Evolutionary conservation across 2,888 invertebrate genomes (phyloP).

Genomic region (Drosophila antonietae): DNA sequence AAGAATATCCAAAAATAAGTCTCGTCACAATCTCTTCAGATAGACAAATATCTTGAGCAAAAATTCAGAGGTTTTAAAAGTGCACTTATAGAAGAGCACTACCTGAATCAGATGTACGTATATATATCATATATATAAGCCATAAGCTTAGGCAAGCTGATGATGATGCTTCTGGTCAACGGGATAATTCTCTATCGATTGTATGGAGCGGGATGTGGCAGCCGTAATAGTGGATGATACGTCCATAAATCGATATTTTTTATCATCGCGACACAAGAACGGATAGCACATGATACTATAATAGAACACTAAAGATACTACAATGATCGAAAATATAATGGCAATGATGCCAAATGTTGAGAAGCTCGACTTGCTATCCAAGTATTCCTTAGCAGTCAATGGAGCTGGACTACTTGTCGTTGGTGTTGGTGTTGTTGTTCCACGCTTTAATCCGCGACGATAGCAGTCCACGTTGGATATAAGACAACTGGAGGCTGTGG

Average conservation of each 20-base stretch:
- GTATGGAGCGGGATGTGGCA: slow-evolving; percentile 84
- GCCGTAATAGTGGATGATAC: slow-evolving; percentile 83
- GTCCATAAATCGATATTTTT: slow-evolving; percentile 84
- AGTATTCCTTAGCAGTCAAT: slow-evolving; percentile 81
- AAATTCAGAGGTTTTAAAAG: not conserved
- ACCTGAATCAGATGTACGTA: not conserved
- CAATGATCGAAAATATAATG: slow-evolving; percentile 81
- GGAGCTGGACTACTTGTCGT: slow-evolving; percentile 64
- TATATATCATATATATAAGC: not conserved
- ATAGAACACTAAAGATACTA: slow-evolving; percentile 85
- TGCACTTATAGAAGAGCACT: not conserved
- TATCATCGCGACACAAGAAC: slow-evolving; percentile 85
- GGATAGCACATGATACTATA: slow-evolving; percentile 89
- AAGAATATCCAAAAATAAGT: slow-evolving; percentile 27
- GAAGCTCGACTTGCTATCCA: slow-evolving; percentile 83
- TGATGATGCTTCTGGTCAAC: slow-evolving; percentile 82
- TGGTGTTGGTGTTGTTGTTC: slow-evolving; percentile 46
- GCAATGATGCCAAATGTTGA: slow-evolving; percentile 88
- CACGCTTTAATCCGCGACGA: slow-evolving; percentile 49
- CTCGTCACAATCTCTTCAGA: slow-evolving; percentile 3
- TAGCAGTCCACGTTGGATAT: slow-evolving; percentile 45
- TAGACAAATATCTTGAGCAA: slow-evolving; percentile 1
- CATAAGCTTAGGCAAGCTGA: slow-evolving; percentile 55
- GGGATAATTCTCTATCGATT: slow-evolving; percentile 83
- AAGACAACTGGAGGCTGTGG: slow-evolving; percentile 60